Evolutionary conservation across 23 tunicate species (phyloP), one percentile per base, ranked within the genome.

Genomic region (Aplidium turbinatum): DNA sequence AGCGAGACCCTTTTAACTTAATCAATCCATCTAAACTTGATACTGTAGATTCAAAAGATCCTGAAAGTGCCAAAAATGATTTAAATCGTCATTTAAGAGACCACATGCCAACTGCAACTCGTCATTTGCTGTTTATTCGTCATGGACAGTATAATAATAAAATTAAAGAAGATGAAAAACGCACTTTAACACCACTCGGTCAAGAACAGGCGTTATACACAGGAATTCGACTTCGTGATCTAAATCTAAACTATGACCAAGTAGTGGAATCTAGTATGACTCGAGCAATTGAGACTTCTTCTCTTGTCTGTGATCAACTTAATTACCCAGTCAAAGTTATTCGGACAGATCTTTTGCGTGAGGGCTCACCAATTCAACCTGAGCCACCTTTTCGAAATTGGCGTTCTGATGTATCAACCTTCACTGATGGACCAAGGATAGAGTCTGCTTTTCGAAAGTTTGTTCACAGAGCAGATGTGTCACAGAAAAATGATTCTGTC

Each of bases 141-240:
- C 98, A 93, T 65, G 98, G 98, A 1, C 98, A 93, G 47, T 93
- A 93, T 33, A 40, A 90, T 55, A 67, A 38, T 60, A 29, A 81
- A 4, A 63, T 58, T 25, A 76, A 77, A 56, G 83, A 76, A 20
- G 98, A 92, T 75, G 72, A 74, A 52, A 33, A 65, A 32, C 52
- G 83, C 18, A 70, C 48, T 16, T 65, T 93, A 13, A 93, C 93
- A 26, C 25, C 40, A 29, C 58, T 85, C 25, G 98, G 98, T 3
- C 70, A 64, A 38, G 85, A 80, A 57, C 98, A 93, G 76, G 98
- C 98, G 34, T 53, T 72, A 22, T 71, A 60, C 67, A 80, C 87
- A 21, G 98, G 94, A 4, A 55, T 70, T 57, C 62, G 87, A 19
- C 76, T 93, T 28, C 35, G 76, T 22, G 85, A 77, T 16, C 0